Percentiles rank a stretch among this genome's conserved stretches.
phyloP scores from a whole-genome alignment of 1,140 invertebrate genomes.

The Bombus waltoni region DNA sequence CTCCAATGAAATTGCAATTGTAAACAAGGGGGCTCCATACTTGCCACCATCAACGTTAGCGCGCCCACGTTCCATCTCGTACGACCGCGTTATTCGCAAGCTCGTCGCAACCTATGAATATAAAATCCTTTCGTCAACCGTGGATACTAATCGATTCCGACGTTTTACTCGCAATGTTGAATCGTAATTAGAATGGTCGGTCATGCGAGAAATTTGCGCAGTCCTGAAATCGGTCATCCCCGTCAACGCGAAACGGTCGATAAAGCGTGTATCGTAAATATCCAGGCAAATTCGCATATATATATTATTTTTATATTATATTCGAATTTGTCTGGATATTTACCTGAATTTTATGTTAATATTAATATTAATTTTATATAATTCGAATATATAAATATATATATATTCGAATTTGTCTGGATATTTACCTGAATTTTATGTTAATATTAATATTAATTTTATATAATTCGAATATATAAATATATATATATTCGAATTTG shows the following conservation, averaged over 20 bases:
- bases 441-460: too few species aligned
- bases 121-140: neutral
- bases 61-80: neutral
- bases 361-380: too few species aligned
- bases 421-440: too few species aligned
- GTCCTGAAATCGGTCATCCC: neutral
- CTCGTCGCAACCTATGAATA: too few species aligned
- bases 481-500: too few species aligned
- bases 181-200: constrained; percentile 16
- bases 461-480: too few species aligned
- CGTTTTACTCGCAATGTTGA: neutral
- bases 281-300: too few species aligned
- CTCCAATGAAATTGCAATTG: neutral
- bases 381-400: too few species aligned
- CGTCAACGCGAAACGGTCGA: neutral
- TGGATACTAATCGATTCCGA: neutral
- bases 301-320: too few species aligned
- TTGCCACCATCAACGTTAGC: neutral
- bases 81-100: neutral
- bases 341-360: too few species aligned
- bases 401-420: too few species aligned
- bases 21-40: neutral
- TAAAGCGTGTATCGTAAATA: neutral
- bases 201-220: constrained; percentile 24
- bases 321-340: too few species aligned